A percentile compares a stretch with the other conserved stretches of the same genome.
These are phyloP conservation scores for Xenopus tropicalis DNA, from an alignment of 2,113 vertebrate species.

Conservation along the genomic window UCB_Xtro_10.0 CM004450.2:103292501-103293000, in stretches of 20 bases:
- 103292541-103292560: background rate
- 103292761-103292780: conserved; percentile 19
- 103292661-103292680: conserved; percentile 20
- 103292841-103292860: conserved; percentile 1
- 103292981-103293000: no score
- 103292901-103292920: background rate
- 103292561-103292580: conserved; percentile 2
- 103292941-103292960: background rate
- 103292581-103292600: conserved; percentile 6
- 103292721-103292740: background rate
- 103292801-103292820: conserved; percentile 10
- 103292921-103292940: background rate
- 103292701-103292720: conserved; percentile 25
- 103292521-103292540: background rate
- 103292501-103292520: no score
- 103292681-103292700: conserved; percentile 22
- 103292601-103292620: background rate
- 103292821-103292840: conserved; percentile 1
- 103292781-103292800: conserved; percentile 13
- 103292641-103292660: conserved; percentile 2
- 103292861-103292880: conserved; percentile 6
- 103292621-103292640: background rate
- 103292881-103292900: background rate
- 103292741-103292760: conserved; percentile 15
- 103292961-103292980: background rate